Percentiles rank a stretch among this genome's conserved stretches.
Conservation (phyloP, 2,888 invertebrate species). For the Trachelus stipa region DNA sequence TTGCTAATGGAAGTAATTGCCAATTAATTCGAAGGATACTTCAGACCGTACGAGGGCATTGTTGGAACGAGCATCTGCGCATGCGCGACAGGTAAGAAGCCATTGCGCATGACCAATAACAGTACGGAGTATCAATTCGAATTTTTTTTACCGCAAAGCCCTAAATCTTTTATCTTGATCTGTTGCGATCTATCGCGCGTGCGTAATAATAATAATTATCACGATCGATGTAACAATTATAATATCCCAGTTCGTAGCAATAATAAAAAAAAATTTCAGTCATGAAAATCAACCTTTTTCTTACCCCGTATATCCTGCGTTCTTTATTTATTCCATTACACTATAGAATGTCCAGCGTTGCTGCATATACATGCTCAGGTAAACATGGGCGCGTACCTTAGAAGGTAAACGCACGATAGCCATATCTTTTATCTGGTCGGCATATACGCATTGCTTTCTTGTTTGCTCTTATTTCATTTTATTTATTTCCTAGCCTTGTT, state of each 20-base stretch:
- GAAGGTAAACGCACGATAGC: slow-evolving; percentile 54
- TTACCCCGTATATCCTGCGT: not conserved
- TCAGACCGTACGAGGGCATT: not conserved
- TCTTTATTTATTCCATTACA: not conserved
- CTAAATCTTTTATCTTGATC: slow-evolving; percentile 17
- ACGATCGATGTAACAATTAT: not conserved
- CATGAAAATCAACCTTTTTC: not conserved
- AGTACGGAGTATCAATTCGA: not conserved
- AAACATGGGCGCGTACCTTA: slow-evolving; percentile 23
- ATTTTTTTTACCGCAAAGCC: not conserved
- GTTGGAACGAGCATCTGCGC: not conserved
- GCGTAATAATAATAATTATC: not conserved
- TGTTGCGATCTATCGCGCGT: not conserved
- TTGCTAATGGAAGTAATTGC: not conserved
- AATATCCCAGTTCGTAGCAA: too few species aligned
- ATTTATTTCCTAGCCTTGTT: not conserved
- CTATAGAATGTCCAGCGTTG: not conserved
- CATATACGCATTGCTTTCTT: slow-evolving; percentile 11
- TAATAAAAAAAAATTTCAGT: not conserved
- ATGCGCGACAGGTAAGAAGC: not conserved
- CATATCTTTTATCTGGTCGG: slow-evolving; percentile 43
- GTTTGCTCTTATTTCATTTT: not conserved
- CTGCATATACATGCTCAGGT: not conserved
- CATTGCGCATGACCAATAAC: not conserved
- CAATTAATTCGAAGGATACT: not conserved